Conservation (phyloP, 2,113 vertebrate genomes). For the Atherinomorus stipes region DNA sequence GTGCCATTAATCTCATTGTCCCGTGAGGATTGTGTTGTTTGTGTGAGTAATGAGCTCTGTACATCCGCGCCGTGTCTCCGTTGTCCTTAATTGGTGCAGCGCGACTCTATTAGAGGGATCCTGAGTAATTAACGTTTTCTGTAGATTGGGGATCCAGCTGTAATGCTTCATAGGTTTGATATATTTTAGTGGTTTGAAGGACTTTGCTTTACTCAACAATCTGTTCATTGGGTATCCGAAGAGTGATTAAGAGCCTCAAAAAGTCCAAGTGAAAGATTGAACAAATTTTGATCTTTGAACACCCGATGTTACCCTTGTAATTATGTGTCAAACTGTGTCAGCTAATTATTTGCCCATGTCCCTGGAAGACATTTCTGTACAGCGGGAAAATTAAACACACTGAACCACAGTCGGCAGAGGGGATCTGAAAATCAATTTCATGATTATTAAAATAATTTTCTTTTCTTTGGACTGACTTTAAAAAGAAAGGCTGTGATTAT, state of each 20-base stretch:
- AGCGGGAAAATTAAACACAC: background rate
- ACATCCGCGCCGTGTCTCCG: slow-evolving; percentile 48
- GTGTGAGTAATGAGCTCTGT: slow-evolving; percentile 72
- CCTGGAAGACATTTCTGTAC: background rate
- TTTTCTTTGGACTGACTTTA: background rate
- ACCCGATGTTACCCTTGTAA: background rate
- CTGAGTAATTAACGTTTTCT: slow-evolving; percentile 66
- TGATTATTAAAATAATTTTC: background rate
- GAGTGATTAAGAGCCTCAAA: slow-evolving; percentile 3
- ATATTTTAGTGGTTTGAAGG: slow-evolving; percentile 6
- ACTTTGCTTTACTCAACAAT: background rate
- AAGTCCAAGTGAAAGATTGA: slow-evolving; percentile 2
- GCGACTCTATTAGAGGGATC: slow-evolving; percentile 71
- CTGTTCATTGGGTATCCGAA: slow-evolving; percentile 18
- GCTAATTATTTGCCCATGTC: background rate
- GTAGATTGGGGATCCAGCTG: slow-evolving; percentile 19
- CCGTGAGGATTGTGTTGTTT: slow-evolving; percentile 62
- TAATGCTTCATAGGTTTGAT: background rate
- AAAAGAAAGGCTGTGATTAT: background rate
- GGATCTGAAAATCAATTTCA: background rate
- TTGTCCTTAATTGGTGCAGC: slow-evolving; percentile 72
- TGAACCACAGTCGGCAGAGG: background rate
- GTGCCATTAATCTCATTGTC: slow-evolving; percentile 67
- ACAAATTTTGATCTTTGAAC: background rate
- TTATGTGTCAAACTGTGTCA: background rate